phyloP scores from a whole-genome alignment of 2,113 vertebrate species.

The Corythornis vintsioides region DNA sequence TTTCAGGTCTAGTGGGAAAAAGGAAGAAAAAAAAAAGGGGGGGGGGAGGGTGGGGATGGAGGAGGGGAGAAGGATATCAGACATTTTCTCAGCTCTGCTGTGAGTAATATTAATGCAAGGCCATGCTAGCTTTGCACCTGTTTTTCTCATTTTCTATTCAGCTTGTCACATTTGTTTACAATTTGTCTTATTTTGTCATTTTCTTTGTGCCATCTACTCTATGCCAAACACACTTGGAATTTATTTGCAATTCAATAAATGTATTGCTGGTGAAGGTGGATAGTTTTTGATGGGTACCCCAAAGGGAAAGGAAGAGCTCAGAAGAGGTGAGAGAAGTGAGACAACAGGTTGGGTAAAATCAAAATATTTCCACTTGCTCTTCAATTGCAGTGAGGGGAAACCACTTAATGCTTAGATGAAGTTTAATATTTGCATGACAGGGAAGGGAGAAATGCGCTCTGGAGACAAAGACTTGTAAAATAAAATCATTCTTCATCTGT shows the following conservation, averaged over 20 bases:
- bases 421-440: not conserved
- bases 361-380: not conserved
- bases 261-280: not conserved
- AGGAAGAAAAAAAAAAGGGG: not conserved
- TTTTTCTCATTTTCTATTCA: slow-evolving; percentile 53
- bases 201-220: slow-evolving; percentile 20
- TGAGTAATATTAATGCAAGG: slow-evolving; percentile 19
- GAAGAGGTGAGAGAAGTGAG: not conserved
- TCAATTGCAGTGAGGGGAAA: not conserved
- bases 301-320: not conserved
- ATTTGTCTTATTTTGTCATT: slow-evolving; percentile 54
- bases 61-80: not conserved
- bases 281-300: not conserved
- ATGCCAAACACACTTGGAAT: not conserved
- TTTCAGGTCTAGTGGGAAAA: not conserved
- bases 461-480: not conserved
- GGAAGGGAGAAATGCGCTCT: not conserved
- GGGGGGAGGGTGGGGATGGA: accelerated
- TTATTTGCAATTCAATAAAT: not conserved
- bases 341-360: not conserved
- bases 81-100: not conserved
- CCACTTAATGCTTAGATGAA: not conserved
- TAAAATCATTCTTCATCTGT: not conserved
- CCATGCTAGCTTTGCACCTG: slow-evolving; percentile 22
- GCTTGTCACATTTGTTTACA: slow-evolving; percentile 54